Evolutionary conservation across 2,888 invertebrate species (phyloP), one percentile per base, ranked within the genome.

Genomic region (Isoperla grammatica): DNA sequence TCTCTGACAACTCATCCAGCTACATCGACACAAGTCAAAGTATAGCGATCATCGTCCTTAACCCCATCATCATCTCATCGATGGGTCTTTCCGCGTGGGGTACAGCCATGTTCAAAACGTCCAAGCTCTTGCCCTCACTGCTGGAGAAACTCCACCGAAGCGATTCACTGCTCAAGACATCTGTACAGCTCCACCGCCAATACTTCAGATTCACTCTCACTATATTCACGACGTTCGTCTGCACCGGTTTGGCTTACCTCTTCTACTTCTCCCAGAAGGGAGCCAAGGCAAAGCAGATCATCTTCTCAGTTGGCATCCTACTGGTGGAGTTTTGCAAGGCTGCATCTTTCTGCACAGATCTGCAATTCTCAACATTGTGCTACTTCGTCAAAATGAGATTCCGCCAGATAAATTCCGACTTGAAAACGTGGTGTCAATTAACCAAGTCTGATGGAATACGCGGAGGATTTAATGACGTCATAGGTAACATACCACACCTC

Each of bases 331-430:
- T 39, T 17, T 17, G 53, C 53, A 53, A 53, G 20, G 37, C 39
- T n/a, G 37, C 37, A 2, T 53, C 53, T 2, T 53, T 53, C 37
- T 53, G 53, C 53, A 19, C 39, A 3, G 53, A 53, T 17, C 8
- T 53, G 39, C 53, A 53, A 37, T 53, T 53, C 20, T 20, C 53
- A 12, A 37, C 53, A 37, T 17, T 53, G 2, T 53, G 53, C 53
- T 53, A 53, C 20, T 39, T 12, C 19, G 13, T 37, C 39, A 15
- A 17, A n/a, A 17, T 39, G 39, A 37, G 53, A 12, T 53, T 39
- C 39, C 12, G 20, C 20, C 39, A 53, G 19, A 39, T 53, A 20
- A 39, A 39, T 37, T n/a, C 9, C 39, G 39, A 17, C 8, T 19
- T 49, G 22, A 49, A 29, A 29, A 29, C 11, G 29, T 49, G 49